Evolutionary conservation across 2,797 vertebrate species (phyloP).

Genomic region (Clarias pachynema): DNA sequence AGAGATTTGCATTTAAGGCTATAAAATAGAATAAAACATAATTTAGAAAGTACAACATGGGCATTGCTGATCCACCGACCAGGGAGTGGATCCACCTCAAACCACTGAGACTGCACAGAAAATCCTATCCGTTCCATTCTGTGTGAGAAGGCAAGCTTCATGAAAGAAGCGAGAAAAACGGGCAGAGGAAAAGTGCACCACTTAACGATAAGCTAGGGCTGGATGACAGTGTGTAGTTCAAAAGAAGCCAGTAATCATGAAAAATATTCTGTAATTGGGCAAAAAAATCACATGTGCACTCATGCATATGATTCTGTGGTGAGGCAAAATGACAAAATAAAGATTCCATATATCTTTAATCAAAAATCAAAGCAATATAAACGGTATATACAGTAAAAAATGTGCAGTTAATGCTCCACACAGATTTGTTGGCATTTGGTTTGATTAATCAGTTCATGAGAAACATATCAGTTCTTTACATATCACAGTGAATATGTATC

Average conservation of each 20-base stretch:
- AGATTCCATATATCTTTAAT: neutral
- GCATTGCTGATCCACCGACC: neutral
- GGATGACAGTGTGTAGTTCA: slow-evolving; percentile 7
- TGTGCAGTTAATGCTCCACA: neutral
- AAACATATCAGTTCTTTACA: too few relatives aligned
- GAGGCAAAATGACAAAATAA: neutral
- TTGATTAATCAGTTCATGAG: too few relatives aligned
- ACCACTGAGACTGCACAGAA: neutral
- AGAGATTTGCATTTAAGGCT: neutral
- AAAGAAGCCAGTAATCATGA: slow-evolving; percentile 19
- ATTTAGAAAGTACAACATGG: neutral
- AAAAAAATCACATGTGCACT: neutral
- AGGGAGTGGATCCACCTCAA: neutral
- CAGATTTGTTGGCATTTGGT: neutral
- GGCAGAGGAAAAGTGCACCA: slow-evolving; percentile 27
- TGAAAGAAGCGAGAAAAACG: neutral
- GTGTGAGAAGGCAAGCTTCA: neutral
- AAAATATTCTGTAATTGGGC: slow-evolving; percentile 10
- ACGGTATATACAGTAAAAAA: neutral
- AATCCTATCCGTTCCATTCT: neutral
- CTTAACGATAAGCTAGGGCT: neutral
- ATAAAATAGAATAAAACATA: slow-evolving; percentile 1
- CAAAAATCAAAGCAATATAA: neutral
- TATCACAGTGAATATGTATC: too few relatives aligned
- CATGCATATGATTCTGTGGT: slow-evolving; percentile 7